A percentile compares a stretch with the other conserved stretches of the same genome.
Conservation (phyloP, 1,140 invertebrate species). For the Paracyclopina nana region DNA sequence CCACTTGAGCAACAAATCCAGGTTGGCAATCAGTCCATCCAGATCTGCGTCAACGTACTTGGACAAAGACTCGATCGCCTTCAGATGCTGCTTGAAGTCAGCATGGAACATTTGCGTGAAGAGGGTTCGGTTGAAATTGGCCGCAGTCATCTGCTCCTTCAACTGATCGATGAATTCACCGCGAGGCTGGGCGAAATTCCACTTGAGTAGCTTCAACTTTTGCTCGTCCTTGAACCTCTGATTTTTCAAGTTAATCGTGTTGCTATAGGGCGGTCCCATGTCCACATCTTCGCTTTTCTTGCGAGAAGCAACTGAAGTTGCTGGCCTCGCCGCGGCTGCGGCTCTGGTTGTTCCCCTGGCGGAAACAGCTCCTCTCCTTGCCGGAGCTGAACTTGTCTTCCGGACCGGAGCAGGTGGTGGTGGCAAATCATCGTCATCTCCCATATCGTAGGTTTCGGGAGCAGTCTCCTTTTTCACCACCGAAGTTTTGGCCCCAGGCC, state of each 20-base stretch:
- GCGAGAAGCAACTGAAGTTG: not conserved
- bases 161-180: slow-evolving; percentile 83
- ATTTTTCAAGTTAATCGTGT: slow-evolving; percentile 11
- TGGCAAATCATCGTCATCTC: slow-evolving; percentile 1
- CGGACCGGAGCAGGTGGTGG: slow-evolving; percentile 2
- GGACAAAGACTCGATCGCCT: slow-evolving; percentile 71
- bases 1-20: slow-evolving; percentile 93
- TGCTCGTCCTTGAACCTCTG: slow-evolving; percentile 10
- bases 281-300: slow-evolving; percentile 15
- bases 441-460: slow-evolving; percentile 15
- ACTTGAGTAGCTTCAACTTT: slow-evolving; percentile 45
- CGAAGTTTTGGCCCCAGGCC: not conserved
- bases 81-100: slow-evolving; percentile 89
- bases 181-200: slow-evolving; percentile 83
- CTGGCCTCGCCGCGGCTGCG: not conserved
- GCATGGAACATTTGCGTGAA: slow-evolving; percentile 79
- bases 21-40: slow-evolving; percentile 60
- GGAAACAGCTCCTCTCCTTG: slow-evolving; percentile 11
- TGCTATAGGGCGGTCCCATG: not conserved
- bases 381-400: too few relatives aligned
- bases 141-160: slow-evolving; percentile 68
- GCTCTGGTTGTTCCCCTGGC: slow-evolving; percentile 16
- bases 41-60: slow-evolving; percentile 56
- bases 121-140: slow-evolving; percentile 62
- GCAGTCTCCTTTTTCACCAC: slow-evolving; percentile 13